A percentile compares a stretch with the other conserved stretches of the same genome.
Evolutionary conservation across 2,113 vertebrate species (phyloP).

Genomic region (Larimichthys crocea): DNA sequence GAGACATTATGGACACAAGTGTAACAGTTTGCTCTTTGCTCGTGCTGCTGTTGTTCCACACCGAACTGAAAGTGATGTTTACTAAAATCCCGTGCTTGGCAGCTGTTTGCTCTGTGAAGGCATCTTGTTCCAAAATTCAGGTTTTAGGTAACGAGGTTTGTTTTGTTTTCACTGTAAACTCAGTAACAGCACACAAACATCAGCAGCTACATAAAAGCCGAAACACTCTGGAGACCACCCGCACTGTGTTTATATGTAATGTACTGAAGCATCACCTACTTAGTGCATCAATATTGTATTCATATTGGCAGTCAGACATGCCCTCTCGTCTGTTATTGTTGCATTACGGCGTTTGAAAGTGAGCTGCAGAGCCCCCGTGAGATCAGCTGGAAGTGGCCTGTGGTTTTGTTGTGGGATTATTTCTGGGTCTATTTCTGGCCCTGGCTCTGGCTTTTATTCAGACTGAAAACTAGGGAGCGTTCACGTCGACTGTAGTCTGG

Average conservation of each 20-base stretch:
- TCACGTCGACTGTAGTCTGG: background rate
- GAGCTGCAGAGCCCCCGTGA: slow-evolving; percentile 32
- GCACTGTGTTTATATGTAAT: slow-evolving; percentile 28
- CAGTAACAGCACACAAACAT: slow-evolving; percentile 6
- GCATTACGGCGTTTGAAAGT: slow-evolving; percentile 41
- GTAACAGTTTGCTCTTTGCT: background rate
- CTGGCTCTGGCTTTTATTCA: slow-evolving; percentile 16
- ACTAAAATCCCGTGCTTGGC: background rate
- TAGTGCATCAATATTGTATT: slow-evolving; percentile 36
- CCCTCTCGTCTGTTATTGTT: slow-evolving; percentile 34
- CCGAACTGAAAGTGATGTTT: background rate
- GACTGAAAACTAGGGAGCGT: background rate
- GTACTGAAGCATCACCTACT: slow-evolving; percentile 44
- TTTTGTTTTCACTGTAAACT: background rate
- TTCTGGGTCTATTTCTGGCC: slow-evolving; percentile 52
- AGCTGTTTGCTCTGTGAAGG: background rate
- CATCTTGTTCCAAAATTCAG: background rate
- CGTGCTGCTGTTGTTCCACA: background rate
- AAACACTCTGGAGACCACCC: slow-evolving; percentile 34
- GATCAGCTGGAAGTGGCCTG: slow-evolving; percentile 49
- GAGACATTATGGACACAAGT: background rate
- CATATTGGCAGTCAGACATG: slow-evolving; percentile 39
- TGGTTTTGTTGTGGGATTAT: slow-evolving; percentile 54
- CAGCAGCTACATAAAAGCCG: slow-evolving; percentile 12
- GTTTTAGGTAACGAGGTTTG: background rate